phyloP scores from a whole-genome alignment of 2,797 vertebrate species.

The Coccyzus lansbergi region DNA sequence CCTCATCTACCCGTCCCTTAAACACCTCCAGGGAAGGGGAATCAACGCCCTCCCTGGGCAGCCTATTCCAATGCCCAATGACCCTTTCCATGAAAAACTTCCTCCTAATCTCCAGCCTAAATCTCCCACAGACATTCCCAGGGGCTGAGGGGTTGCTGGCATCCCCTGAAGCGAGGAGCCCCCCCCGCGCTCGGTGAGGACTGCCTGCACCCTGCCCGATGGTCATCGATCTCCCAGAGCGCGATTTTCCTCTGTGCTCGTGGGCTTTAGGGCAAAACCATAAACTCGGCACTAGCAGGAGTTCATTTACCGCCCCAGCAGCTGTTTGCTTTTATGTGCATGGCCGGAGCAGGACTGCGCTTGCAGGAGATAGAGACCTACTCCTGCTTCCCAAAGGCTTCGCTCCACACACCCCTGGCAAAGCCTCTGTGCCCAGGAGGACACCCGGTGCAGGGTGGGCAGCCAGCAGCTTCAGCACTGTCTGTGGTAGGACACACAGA shows the following conservation, averaged over 20 bases:
- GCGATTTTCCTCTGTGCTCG: fast-evolving
- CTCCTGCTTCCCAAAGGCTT: background rate
- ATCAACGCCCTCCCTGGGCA: too few species aligned
- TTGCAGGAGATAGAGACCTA: background rate
- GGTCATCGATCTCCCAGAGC: background rate
- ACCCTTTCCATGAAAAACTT: too few species aligned
- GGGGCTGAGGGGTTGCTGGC: background rate
- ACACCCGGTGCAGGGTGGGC: fast-evolving
- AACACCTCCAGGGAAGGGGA: too few species aligned
- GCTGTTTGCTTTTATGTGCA: background rate
- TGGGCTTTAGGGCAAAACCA: background rate
- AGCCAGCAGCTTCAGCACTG: background rate
- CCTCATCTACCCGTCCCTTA: too few species aligned
- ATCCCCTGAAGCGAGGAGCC: background rate
- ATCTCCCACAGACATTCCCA: fast-evolving
- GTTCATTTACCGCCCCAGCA: background rate
- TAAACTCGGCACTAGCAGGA: background rate
- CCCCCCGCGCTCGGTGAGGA: fast-evolving
- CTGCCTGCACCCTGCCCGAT: fast-evolving
- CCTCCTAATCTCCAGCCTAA: too few species aligned
- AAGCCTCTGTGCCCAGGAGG: background rate
- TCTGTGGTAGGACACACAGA: fast-evolving
- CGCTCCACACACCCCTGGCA: background rate
- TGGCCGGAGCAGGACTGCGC: background rate
- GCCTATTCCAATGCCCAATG: too few species aligned